Conservation (phyloP, 2,797 vertebrate genomes). For the Microchirus variegatus region DNA sequence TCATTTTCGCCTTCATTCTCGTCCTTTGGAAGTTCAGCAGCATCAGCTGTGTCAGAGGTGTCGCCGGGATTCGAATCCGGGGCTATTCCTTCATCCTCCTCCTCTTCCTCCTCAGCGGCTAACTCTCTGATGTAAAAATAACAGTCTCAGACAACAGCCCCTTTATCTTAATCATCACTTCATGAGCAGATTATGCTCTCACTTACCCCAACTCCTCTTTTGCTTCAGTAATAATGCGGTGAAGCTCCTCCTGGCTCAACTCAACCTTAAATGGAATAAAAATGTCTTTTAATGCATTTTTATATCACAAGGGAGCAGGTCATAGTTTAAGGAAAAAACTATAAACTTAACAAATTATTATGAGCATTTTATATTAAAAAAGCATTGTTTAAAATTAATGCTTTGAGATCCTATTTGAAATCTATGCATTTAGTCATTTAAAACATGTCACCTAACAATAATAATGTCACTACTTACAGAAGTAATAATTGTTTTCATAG, state of each 20-base stretch:
- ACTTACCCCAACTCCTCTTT: conserved; percentile 78
- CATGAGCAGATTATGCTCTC: not conserved
- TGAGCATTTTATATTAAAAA: too few species aligned
- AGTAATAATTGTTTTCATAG: too few species aligned
- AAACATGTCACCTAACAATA: too few species aligned
- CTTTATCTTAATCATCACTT: not conserved
- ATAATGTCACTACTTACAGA: too few species aligned
- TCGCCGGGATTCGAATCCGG: conserved; percentile 42
- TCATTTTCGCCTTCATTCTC: conserved; percentile 49
- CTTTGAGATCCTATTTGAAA: too few species aligned
- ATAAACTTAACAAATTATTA: too few species aligned
- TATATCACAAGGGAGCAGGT: too few species aligned
- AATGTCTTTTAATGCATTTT: too few species aligned
- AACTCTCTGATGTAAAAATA: conserved; percentile 69
- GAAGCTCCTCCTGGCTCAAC: conserved; percentile 82
- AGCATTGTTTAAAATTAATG: too few species aligned
- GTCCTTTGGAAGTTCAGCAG: conserved; percentile 30
- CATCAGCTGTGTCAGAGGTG: conserved; percentile 21
- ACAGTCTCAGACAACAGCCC: too few species aligned
- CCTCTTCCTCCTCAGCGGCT: conserved; percentile 72
- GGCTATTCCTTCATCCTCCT: conserved; percentile 76
- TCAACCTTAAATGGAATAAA: conserved; percentile 71
- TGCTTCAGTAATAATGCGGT: conserved; percentile 81
- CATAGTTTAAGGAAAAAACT: too few species aligned
- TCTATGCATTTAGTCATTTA: too few species aligned